Evolutionary conservation across 2,797 vertebrate species (phyloP).

Genomic region (Cryptoblepharus egeriae): DNA sequence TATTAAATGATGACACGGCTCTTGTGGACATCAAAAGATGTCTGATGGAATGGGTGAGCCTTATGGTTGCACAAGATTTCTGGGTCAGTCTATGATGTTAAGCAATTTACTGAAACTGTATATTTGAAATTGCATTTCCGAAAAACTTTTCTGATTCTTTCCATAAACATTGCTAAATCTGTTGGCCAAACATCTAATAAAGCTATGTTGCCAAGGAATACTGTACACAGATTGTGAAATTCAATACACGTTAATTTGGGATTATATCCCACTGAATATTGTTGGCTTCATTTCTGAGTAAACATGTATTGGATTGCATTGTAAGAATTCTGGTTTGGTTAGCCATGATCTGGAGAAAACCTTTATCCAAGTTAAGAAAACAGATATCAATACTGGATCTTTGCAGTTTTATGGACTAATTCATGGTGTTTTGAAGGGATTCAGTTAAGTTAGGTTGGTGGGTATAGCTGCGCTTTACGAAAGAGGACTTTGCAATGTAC

Average conservation of each 20-base stretch:
- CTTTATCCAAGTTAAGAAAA: neutral
- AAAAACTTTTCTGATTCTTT: neutral
- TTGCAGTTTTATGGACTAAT: neutral
- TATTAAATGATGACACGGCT: neutral
- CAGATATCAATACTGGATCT: neutral
- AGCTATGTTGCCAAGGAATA: conserved; percentile 7
- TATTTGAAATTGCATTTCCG: neutral
- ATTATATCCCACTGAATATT: no score
- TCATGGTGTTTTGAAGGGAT: conserved; percentile 22
- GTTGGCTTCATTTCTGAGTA: no score
- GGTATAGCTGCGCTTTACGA: neutral
- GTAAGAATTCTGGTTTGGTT: neutral
- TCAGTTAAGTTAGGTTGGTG: neutral
- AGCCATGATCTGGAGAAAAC: neutral
- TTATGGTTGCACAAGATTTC: neutral
- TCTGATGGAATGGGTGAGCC: neutral
- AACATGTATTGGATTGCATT: no score
- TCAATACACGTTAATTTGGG: neutral
- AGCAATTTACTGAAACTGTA: neutral
- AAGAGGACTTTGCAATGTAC: neutral
- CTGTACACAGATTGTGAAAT: neutral
- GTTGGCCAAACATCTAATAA: neutral
- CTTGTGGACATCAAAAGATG: neutral
- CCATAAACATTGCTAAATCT: neutral
- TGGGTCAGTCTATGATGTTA: neutral